Base-by-base conservation (phyloP, 1,140 invertebrate species). In the Drosophila burlai region DNA sequence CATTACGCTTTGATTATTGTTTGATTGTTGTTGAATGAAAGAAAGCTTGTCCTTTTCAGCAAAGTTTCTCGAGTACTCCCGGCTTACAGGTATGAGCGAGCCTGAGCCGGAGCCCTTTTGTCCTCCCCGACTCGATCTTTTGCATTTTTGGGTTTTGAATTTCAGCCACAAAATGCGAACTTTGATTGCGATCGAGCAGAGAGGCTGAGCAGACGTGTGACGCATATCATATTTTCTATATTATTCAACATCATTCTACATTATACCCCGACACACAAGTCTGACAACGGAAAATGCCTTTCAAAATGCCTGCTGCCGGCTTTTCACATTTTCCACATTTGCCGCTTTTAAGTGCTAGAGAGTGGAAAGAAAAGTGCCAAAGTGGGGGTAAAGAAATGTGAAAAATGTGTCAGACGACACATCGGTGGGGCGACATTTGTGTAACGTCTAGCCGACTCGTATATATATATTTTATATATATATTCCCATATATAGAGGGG, bases 1-100 rank as follows among this genome's bases (percentile, higher is more conserved):
- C 64, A 71, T 81, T 85, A 81, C 57, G 59, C 18, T 68, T 54
- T 76, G 73, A 69, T 81, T 83, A 68, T 67, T 84, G 76, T 80
- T 83, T 83, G 60, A 46, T 46, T 46, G 45, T 46, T 67, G 34
- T 38, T 55, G 34, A 24, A 24, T 47, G 34, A 66, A 65, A 61
- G 71, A 87, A 87, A 89, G 66, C 76, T 86, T 82, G 80, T 86
- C 83, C 83, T 87, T 86, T 86, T 87, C 49, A 84, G 80, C 40
- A 18, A 52, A 75, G 60, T 57, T 38, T 45, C 38, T 52, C 21
- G 38, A 36, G 45, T 47, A 75, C 24, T 26, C 29, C 16, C 6
- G 58, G 40, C 11, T 26, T 34, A 73, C 60, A 76, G 68, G 68
- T 79, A 86, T 79, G 26, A 24, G n/a, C 47, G 26, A 24, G 24